Evolutionary conservation across 2,888 invertebrate species (phyloP), one percentile per base, ranked within the genome.

Genomic region (Aquatica leii): DNA sequence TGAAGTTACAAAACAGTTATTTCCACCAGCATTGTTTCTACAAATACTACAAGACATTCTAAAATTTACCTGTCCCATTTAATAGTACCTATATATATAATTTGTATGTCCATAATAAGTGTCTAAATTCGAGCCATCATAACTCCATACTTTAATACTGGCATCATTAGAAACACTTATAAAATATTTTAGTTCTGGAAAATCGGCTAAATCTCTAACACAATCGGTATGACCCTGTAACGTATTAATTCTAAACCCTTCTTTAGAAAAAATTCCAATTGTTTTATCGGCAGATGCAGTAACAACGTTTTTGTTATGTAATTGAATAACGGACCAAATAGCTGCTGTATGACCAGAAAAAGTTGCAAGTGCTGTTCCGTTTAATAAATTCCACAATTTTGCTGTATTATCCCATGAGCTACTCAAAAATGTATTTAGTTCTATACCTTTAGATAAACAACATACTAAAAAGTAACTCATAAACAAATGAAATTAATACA

Each of bases 381-480:
- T 80, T 51, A 84, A 81, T 1, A 91, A 70, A 52, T 84, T 84
- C 97, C 98, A 98, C 49, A 95, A 83, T 75, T 91, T 90, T 0
- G 93, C 95, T 2, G 93, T 92, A 68, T 87, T 87, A 78, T 98
- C 98, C 97, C 98, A 98, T 49, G 97, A 97, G 41, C 95, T 93
- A 76, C 94, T 95, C 56, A 91, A 81, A 73, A 94, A 83, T 8
- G 87, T 83, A 53, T 86, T 86, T 53, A 83, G 77, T 58, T 81
- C 76, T 0, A 81, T 68, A 0, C 84, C 85, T 20, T 80, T 81
- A 0, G 82, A 76, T 52, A 88, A 76, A 21, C 82, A 77, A 71
- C 87, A 86, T 0, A 88, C 87, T 74, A 69, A 54, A 78, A 76
- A 24, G 24, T 24, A 24, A 24, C 24, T 17, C 41, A 46, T 43